Evolutionary conservation across 2,888 invertebrate genomes (phyloP), one percentile per base, ranked within the genome.

Genomic region (Limenitis camilla): DNA sequence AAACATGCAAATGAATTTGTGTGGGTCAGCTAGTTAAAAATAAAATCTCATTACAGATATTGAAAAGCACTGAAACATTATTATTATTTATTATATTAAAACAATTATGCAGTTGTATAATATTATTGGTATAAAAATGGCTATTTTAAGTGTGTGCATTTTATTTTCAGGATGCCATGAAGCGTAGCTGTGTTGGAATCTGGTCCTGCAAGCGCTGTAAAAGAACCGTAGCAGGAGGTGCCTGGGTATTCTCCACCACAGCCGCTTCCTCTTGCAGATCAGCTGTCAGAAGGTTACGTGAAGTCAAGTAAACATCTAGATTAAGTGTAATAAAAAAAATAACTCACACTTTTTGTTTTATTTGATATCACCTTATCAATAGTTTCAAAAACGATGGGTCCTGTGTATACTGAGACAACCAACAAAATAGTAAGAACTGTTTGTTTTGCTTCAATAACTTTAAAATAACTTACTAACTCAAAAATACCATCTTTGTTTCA

Each of bases 161-260:
- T 39, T 5, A 8, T 31, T 88, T 90, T 44, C 80, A 98, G 98
- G 98, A 99, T 87, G 94, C 97, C 63, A 99, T 99, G 99, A 99
- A 97, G 83, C 92, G 99, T 64, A 92, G 93, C 62, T 97, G 96
- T 73, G 98, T 99, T 51, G 99, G 99, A 63, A 99, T 99, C 78
- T 99, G 99, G 99, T 92, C 94, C 36, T 99, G 99, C 91, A 95
- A 96, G 85, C 92, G 97, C 53, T 99, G 99, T 87, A 96, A 96
- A 80, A 95, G 99, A 77, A 94, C 95, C 45, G 98, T 99, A 56
- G 99, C 95, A 64, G 99, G 99, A 69, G 99, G 99, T 66, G 99
- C 99, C 19, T 99, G 98, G 95, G 97, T 98, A 38, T 99, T 98
- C 89, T 95, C 97, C 35, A 99, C 99, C 60, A 98, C 98, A 28